A percentile compares a stretch with the other conserved stretches of the same genome.
These are phyloP conservation scores for Drosophila equinoxialis DNA, from an alignment of 1,140 invertebrate genomes.

Conservation along the genomic window DNA sequence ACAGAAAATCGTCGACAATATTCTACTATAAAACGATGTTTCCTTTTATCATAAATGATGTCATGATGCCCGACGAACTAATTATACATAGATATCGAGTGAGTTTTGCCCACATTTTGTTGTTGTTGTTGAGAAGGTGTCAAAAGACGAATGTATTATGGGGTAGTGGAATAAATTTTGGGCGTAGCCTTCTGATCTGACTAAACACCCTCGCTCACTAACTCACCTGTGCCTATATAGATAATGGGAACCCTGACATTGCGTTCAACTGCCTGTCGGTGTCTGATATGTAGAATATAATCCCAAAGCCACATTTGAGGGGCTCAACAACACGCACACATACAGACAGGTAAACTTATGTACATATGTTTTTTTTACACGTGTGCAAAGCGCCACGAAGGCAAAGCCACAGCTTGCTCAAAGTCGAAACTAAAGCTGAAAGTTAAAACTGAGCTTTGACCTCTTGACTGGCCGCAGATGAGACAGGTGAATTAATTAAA, in stretches of 20 bases:
- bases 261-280: slow-evolving; percentile 47
- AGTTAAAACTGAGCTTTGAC: slow-evolving; percentile 30
- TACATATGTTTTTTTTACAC: slow-evolving; percentile 42
- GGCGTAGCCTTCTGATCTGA: slow-evolving; percentile 3
- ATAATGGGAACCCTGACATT: slow-evolving; percentile 68
- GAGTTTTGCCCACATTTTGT: neutral
- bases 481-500: slow-evolving; percentile 13
- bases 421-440: slow-evolving; percentile 35
- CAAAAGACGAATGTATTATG: slow-evolving; percentile 19
- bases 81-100: slow-evolving; percentile 11
- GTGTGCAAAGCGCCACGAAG: slow-evolving; percentile 68
- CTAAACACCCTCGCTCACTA: slow-evolving; percentile 50
- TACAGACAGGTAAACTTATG: slow-evolving; percentile 10
- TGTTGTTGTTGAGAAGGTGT: slow-evolving; percentile 15
- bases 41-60: slow-evolving; percentile 45
- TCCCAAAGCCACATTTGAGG: slow-evolving; percentile 72
- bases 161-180: neutral
- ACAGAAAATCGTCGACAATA: neutral
- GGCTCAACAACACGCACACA: slow-evolving; percentile 25
- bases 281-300: slow-evolving; percentile 70
- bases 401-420: slow-evolving; percentile 30
- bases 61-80: slow-evolving; percentile 36
- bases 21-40: slow-evolving; percentile 8
- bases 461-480: slow-evolving; percentile 29
- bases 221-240: slow-evolving; percentile 72